Conservation (phyloP, 2,113 vertebrate genomes). For the Galbula dea region DNA sequence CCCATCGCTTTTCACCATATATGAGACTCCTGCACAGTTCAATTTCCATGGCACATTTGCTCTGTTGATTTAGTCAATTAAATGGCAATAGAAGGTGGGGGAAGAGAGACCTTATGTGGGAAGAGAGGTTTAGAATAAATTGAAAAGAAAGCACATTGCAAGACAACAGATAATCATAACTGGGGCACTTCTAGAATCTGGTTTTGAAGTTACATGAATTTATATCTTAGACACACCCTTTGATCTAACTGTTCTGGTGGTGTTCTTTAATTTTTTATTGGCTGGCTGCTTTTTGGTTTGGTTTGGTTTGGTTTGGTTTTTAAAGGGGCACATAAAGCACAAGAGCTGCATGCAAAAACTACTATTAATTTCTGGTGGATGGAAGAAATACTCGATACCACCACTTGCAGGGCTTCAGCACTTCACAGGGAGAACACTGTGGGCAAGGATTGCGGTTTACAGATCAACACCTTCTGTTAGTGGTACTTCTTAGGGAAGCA, state of each 20-base stretch:
- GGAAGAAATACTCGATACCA: not conserved
- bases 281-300: too few relatives aligned
- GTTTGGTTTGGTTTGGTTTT: not conserved
- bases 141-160: not conserved
- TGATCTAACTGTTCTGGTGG: not conserved
- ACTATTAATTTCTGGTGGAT: not conserved
- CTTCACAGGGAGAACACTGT: not conserved
- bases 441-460: not conserved
- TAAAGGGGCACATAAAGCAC: not conserved
- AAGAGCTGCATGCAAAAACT: not conserved
- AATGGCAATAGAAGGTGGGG: conserved; percentile 21
- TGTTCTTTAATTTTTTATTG: too few relatives aligned
- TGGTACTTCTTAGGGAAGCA: not conserved
- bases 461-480: not conserved
- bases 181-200: not conserved
- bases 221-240: not conserved
- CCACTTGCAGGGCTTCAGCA: not conserved
- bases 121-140: conserved; percentile 26
- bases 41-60: conserved; percentile 41
- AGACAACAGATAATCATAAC: not conserved
- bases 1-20: not conserved
- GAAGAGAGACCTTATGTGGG: not conserved
- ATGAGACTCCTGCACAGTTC: not conserved
- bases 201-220: conserved; percentile 7
- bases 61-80: conserved; percentile 33